Evolutionary conservation across 1,140 invertebrate species (phyloP).

Genomic region (Diabrotica undecimpunctata): DNA sequence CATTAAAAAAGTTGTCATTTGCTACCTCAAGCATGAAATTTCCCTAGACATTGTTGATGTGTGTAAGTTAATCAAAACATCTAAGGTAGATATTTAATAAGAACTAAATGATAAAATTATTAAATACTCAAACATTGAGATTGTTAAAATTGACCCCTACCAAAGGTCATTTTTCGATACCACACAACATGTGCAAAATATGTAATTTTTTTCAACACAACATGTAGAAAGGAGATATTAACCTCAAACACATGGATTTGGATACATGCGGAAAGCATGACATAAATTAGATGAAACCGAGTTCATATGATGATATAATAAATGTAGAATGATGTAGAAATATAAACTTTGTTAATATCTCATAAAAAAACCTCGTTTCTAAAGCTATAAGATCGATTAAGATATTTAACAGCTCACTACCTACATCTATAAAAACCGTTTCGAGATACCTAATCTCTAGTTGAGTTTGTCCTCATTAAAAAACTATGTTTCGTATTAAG

Average conservation of each 20-base stretch:
- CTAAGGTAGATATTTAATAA: too few species aligned
- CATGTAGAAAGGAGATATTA: background rate
- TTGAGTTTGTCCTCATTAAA: background rate
- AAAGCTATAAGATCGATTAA: background rate
- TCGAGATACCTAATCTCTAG: background rate
- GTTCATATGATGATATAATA: background rate
- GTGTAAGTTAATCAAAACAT: too few species aligned
- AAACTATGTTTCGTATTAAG: background rate
- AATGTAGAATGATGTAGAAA: too few species aligned
- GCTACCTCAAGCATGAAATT: too few species aligned
- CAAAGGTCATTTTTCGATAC: background rate
- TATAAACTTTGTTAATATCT: background rate
- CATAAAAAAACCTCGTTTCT: background rate
- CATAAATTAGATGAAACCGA: background rate
- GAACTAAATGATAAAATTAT: too few species aligned
- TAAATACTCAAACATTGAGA: background rate
- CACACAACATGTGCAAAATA: background rate
- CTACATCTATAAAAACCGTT: background rate
- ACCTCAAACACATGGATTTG: background rate
- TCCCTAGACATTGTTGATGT: too few species aligned
- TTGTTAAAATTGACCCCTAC: background rate
- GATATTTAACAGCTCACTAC: background rate
- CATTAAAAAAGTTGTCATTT: too few species aligned
- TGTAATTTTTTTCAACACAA: background rate
- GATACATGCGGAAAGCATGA: background rate